A percentile compares a stretch with the other conserved stretches of the same genome.
phyloP scores from a whole-genome alignment of 2,888 invertebrate genomes.

The Agrochola macilenta region DNA sequence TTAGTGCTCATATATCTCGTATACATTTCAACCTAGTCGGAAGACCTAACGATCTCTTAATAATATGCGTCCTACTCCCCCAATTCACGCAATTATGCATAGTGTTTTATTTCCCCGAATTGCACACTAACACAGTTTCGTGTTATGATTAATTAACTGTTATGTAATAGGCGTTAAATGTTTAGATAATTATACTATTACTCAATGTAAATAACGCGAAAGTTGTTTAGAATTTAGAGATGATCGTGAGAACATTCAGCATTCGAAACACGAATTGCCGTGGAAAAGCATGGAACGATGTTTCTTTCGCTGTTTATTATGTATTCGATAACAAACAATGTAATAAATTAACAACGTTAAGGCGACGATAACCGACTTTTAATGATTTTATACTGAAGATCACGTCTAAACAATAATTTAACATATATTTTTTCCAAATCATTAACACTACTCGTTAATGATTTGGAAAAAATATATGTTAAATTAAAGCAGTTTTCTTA shows the following conservation, averaged over 20 bases:
- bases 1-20: constrained; percentile 12
- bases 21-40: constrained; percentile 31
- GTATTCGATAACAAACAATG: neutral
- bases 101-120: constrained; percentile 71
- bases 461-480: too few species aligned
- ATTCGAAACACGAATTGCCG: neutral
- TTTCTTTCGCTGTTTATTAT: neutral
- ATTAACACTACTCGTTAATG: too few species aligned
- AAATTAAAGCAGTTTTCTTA: too few species aligned
- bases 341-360: neutral
- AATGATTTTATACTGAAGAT: too few species aligned
- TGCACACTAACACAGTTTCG: constrained; percentile 69
- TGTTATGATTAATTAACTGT: constrained; percentile 46
- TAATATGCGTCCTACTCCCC: constrained; percentile 75
- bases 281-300: neutral
- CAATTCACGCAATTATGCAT: constrained; percentile 74
- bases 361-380: too few species aligned
- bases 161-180: constrained; percentile 55
- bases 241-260: constrained; percentile 2
- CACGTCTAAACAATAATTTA: too few species aligned
- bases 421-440: too few species aligned
- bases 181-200: constrained; percentile 42
- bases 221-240: constrained; percentile 3
- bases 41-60: constrained; percentile 47
- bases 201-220: constrained; percentile 49